Percentiles rank a stretch among this genome's conserved stretches.
phyloP scores from a whole-genome alignment of 2,888 invertebrate genomes.

The Colostygia pectinataria region DNA sequence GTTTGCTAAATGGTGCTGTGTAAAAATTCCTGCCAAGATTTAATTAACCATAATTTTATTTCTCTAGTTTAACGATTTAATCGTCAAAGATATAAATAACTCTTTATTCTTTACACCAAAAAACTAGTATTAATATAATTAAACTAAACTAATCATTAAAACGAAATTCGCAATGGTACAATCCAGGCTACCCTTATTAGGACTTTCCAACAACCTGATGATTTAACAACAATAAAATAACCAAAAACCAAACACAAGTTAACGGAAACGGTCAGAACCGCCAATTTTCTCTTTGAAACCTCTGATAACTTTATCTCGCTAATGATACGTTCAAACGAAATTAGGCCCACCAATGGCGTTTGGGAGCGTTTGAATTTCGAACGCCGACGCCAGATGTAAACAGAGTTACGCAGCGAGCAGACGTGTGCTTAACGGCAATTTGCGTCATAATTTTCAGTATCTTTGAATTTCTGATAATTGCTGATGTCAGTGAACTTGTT shows the following conservation, averaged over 20 bases:
- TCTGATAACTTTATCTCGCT: slow-evolving; percentile 76
- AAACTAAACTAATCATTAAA: no score
- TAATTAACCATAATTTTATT: no score
- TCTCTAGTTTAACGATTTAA: no score
- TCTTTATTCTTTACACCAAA: no score
- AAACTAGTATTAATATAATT: no score
- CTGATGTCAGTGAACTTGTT: slow-evolving; percentile 57
- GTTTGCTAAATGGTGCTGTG: no score
- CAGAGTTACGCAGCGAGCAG: slow-evolving; percentile 50
- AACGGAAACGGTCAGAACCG: slow-evolving; percentile 58
- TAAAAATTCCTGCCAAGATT: no score
- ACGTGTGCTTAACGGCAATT: slow-evolving; percentile 67
- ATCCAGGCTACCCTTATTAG: slow-evolving; percentile 24
- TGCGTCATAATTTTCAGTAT: slow-evolving; percentile 51
- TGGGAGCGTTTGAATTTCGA: slow-evolving; percentile 59
- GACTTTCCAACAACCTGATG: slow-evolving; percentile 36
- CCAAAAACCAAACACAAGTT: slow-evolving; percentile 64
- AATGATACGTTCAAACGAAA: slow-evolving; percentile 61
- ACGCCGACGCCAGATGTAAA: slow-evolving; percentile 52
- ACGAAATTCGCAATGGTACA: slow-evolving; percentile 19
- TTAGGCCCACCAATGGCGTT: slow-evolving; percentile 64
- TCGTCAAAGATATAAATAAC: no score
- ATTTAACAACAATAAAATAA: slow-evolving; percentile 69
- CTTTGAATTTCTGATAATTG: slow-evolving; percentile 31
- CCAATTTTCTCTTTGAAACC: slow-evolving; percentile 66